Evolutionary conservation across 2,797 vertebrate species (phyloP).

Genomic region (Kryptolebias ocellatus): DNA sequence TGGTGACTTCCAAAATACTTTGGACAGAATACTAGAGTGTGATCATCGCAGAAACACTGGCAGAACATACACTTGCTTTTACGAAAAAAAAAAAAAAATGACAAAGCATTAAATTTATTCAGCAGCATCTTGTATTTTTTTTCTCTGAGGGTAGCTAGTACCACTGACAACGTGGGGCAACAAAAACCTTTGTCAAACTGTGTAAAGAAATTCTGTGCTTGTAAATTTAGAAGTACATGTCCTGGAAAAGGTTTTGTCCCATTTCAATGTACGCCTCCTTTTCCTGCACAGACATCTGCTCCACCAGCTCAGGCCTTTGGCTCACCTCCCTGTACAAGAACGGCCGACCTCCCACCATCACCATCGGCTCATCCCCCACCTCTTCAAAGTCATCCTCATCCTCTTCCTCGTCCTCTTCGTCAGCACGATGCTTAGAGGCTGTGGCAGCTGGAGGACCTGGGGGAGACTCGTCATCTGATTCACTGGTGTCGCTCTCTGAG

Average conservation of each 20-base stretch:
- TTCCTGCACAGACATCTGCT: constrained; percentile 93
- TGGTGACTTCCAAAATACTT: constrained; percentile 43
- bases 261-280: constrained; percentile 97
- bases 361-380: constrained; percentile 90
- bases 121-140: constrained; percentile 22
- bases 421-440: constrained; percentile 18
- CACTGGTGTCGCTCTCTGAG: constrained; percentile 97
- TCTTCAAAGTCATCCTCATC: constrained; percentile 92
- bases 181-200: not conserved
- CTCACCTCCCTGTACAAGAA: constrained; percentile 93
- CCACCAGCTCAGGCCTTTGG: constrained; percentile 93
- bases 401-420: constrained; percentile 85
- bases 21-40: constrained; percentile 34
- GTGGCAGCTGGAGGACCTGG: constrained; percentile 55
- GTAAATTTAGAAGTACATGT: constrained; percentile 86
- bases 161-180: not conserved
- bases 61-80: not conserved
- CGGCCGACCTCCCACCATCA: constrained; percentile 88
- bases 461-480: constrained; percentile 92
- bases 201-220: not conserved
- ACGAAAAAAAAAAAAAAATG: not conserved
- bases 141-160: constrained; percentile 2
- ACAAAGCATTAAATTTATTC: constrained; percentile 9
- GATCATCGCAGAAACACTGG: constrained; percentile 38
- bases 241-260: constrained; percentile 94